Percentiles rank a stretch among this genome's conserved stretches.
Evolutionary conservation across 2,888 invertebrate genomes (phyloP).

Genomic region (Metalampra italica): DNA sequence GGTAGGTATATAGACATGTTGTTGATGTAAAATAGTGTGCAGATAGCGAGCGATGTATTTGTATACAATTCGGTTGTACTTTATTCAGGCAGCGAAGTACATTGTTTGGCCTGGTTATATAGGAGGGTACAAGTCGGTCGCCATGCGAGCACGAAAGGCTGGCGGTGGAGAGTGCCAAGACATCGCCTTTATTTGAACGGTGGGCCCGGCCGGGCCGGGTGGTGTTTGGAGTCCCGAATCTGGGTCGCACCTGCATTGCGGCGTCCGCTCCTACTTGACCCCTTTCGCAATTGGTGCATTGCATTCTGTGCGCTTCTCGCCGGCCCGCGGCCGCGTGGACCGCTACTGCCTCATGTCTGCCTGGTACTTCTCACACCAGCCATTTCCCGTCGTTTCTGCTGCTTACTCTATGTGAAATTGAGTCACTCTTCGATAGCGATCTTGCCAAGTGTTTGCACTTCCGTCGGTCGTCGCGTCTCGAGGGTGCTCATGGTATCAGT

Average conservation of each 20-base stretch:
- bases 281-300: slow-evolving; percentile 42
- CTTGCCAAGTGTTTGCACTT: not conserved
- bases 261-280: slow-evolving; percentile 37
- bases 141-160: not conserved
- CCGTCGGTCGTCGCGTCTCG: not conserved
- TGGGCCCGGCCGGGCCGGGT: not conserved
- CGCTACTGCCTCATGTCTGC: too few species aligned
- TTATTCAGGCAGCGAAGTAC: too few species aligned
- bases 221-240: slow-evolving; percentile 11
- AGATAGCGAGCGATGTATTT: too few species aligned
- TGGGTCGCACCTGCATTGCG: slow-evolving; percentile 72
- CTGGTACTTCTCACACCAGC: too few species aligned
- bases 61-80: too few species aligned
- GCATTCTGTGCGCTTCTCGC: slow-evolving; percentile 27
- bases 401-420: too few species aligned
- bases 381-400: not conserved
- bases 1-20: too few species aligned
- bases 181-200: not conserved
- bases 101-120: too few species aligned
- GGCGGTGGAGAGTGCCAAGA: not conserved
- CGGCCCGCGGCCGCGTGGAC: not conserved
- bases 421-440: too few species aligned
- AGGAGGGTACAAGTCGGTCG: not conserved
- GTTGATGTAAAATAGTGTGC: too few species aligned
- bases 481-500: not conserved